Evolutionary conservation across 2,797 vertebrate species (phyloP), one percentile per base, ranked within the genome.

Genomic region (Microctenopoma stevenorrisi): DNA sequence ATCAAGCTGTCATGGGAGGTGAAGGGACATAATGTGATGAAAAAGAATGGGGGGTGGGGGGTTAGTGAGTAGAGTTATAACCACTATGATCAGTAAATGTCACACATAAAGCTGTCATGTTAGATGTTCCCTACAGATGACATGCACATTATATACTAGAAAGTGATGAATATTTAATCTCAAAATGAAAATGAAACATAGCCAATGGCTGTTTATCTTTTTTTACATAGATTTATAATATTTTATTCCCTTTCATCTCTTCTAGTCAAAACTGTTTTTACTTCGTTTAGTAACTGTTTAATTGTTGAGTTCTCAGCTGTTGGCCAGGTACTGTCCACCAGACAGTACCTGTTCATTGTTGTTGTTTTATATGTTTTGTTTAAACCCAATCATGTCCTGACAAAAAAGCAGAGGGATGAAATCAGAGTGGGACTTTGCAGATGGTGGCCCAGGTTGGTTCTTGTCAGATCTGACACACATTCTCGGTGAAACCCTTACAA

Each of bases 401-500:
- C 13, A 40, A 38, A 59, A 18, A 18, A 38, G 11, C 55, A 33
- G 50, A 50, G 28, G 11, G 16, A 48, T 76, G 42, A 91, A 92
- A 93, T 92, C 90, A 91, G 78, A 87, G 86, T 81, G 40, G 14
- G 33, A 55, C 70, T 25, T 74, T 5, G 66, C 50, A 68, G 81
- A 88, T 86, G 66, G 74, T 64, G 79, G 76, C 55, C 72, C 68
- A 64, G 78, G 70, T 76, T 64, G 46, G 70, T 58, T 83, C 64
- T 22, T 66, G 49, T 49, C 60, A 69, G 50, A 46, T 74, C 69
- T 62, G 67, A 77, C 73, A 85, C 81, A 83, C 72, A 68, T 84
- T 87, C 66, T 74, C 74, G 69, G 79, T 85, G 82, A 91, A 89
- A 92, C 89, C 73, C 82, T 78, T 15, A 78, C 84, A 84, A 81